Conservation (phyloP, 2,797 vertebrate genomes). For the Acridotheres tristis region DNA sequence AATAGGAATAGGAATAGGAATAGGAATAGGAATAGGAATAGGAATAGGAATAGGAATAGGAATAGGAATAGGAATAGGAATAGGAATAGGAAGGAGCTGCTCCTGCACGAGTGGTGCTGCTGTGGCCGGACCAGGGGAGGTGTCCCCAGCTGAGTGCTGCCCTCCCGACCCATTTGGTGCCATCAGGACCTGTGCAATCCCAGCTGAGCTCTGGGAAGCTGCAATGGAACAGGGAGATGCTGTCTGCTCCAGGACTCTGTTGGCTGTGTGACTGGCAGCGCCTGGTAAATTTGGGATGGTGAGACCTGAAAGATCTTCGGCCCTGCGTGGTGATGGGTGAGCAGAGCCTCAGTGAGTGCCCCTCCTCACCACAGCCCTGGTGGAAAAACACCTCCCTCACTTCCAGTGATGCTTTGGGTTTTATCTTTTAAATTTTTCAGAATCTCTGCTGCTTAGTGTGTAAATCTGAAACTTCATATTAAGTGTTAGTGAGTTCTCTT, state of each 20-base stretch:
- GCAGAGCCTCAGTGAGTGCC: neutral
- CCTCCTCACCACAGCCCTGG: neutral
- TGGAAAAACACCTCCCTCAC: neutral
- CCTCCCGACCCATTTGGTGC: fast-evolving
- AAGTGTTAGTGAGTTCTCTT: no score
- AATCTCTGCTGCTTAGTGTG: no score
- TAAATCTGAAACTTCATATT: no score
- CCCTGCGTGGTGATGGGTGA: neutral
- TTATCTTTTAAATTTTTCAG: no score
- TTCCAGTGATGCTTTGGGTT: neutral
- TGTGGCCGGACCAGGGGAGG: neutral
- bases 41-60: no score
- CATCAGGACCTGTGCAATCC: neutral
- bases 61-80: no score
- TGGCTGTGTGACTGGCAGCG: fast-evolving
- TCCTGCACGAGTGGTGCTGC: neutral
- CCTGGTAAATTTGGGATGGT: neutral
- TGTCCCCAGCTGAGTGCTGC: neutral
- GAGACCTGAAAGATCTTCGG: neutral
- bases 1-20: no score
- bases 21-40: no score
- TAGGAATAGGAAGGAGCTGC: neutral
- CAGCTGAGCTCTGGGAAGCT: neutral
- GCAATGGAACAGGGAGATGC: neutral
- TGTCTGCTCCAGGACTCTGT: neutral